Evolutionary conservation across 2,797 vertebrate genomes (phyloP).

Genomic region (Muraenolepis orangiensis): DNA sequence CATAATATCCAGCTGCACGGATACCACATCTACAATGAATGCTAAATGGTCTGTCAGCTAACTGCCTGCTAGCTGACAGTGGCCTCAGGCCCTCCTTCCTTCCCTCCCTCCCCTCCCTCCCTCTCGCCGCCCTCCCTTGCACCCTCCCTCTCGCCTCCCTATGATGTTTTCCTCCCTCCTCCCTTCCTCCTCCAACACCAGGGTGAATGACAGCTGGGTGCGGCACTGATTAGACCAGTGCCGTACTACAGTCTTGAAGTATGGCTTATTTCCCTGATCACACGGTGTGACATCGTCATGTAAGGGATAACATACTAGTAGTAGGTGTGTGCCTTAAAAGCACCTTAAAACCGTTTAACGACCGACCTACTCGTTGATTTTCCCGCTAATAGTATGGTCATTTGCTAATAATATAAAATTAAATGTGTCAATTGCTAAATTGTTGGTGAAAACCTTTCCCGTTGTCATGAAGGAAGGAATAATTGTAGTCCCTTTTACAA

Average conservation of each 20-base stretch:
- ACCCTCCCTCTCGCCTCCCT: not conserved
- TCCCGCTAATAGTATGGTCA: no score
- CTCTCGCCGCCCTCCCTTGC: not conserved
- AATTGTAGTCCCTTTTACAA: no score
- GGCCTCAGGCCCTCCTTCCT: not conserved
- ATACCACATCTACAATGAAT: conserved; percentile 48
- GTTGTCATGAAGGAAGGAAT: no score
- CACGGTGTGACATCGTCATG: not conserved
- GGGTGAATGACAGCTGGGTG: not conserved
- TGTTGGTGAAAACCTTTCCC: no score
- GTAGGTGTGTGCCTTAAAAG: no score
- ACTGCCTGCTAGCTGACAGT: not conserved
- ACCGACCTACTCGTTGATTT: no score
- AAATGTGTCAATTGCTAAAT: no score
- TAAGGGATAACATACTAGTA: no score
- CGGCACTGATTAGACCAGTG: not conserved
- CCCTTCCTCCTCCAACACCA: not conserved
- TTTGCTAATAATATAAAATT: no score
- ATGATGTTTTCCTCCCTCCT: not conserved
- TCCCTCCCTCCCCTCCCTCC: not conserved
- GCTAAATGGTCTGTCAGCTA: not conserved
- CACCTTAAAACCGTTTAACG: no score
- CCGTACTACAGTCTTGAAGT: not conserved
- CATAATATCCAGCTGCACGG: conserved; percentile 48
- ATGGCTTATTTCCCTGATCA: not conserved